These are phyloP conservation scores for Tetropium fuscum DNA, from an alignment of 2,888 invertebrate genomes.

Conservation along the genomic window DNA sequence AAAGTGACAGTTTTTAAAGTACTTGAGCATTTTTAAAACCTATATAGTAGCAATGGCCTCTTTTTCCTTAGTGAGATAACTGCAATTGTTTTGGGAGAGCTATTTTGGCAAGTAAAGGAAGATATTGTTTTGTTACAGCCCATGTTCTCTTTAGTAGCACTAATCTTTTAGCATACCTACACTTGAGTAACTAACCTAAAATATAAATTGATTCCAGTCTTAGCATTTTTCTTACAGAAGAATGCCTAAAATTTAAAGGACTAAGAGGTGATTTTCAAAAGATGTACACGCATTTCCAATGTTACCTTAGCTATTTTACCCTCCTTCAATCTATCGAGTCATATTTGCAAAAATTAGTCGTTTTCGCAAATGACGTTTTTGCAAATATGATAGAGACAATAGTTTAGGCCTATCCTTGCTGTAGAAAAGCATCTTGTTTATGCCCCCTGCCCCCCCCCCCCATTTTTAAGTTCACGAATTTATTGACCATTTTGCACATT, in stretches of 20 bases:
- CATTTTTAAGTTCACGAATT: slow-evolving; percentile 25
- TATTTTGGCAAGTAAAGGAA: too few species aligned
- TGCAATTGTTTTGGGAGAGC: too few species aligned
- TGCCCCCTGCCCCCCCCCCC: slow-evolving; percentile 35
- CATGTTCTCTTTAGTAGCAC: too few species aligned
- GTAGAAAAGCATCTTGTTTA: slow-evolving; percentile 56
- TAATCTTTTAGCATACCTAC: too few species aligned
- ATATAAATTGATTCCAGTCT: slow-evolving; percentile 56
- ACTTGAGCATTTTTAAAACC: too few species aligned
- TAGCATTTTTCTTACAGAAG: slow-evolving; percentile 57
- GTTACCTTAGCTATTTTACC: slow-evolving; percentile 65
- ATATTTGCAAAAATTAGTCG: slow-evolving; percentile 50
- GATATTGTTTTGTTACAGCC: too few species aligned
- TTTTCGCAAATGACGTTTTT: slow-evolving; percentile 35
- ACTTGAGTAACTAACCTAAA: slow-evolving; percentile 5
- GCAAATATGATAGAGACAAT: slow-evolving; percentile 47
- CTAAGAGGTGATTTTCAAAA: slow-evolving; percentile 54
- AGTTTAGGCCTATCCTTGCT: slow-evolving; percentile 51
- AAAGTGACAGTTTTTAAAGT: too few species aligned
- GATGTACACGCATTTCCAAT: slow-evolving; percentile 66
- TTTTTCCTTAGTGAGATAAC: too few species aligned
- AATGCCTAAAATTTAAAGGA: slow-evolving; percentile 53
- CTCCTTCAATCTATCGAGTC: slow-evolving; percentile 40
- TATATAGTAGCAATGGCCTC: too few species aligned
- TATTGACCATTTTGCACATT: slow-evolving; percentile 26